Base-by-base conservation (phyloP, 2,797 vertebrate genomes). In the Enteromius thamalakanensis region DNA sequence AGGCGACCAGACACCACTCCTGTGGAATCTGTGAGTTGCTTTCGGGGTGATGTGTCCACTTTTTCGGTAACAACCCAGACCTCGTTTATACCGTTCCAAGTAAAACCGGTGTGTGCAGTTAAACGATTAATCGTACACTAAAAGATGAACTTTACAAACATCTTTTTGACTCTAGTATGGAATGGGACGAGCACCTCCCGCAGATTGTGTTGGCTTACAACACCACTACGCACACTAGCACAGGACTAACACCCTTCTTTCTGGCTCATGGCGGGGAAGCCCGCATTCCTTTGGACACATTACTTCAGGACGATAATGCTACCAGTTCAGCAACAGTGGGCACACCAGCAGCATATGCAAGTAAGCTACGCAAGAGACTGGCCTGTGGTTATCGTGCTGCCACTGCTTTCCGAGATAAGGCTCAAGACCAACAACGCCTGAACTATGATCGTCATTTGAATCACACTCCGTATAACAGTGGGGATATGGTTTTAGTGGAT, bases 121-220 rank as follows among this genome's bases (percentile, higher is more conserved):
- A 26, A 34, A 34, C 34, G 7, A 40, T 40, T 40, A 40, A 40
- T 40, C 40, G 8, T 9, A 40, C 2, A 8, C 7, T 40, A 40
- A 40, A 40, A 40, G 14, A 49, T 49, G 55, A 88, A 69, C 58
- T 88, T 5, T 26, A 58, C 86, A 17, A 87, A 84, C n/a, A 23
- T n/a, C 3, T 82, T 6, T 55, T 87, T 14, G 65, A 79, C 7
- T 55, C 12, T 2, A 10, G 9, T 12, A 71, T 21, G 29, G 81
- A 87, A 47, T 83, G 79, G 60, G 40, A 86, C 12, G 19, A 83
- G 11, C 77, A 86, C 12, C 58, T 87, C 29, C 82, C 53, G 15
- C 82, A 86, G 9, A 74, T 88, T 15, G 80, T 78, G 37, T 77
- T 86, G 55, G 76, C 76, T 23, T 84, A 87, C 12, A 84, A 84